phyloP scores from a whole-genome alignment of 2,113 vertebrate species.

The Chlorodrepanis virens region DNA sequence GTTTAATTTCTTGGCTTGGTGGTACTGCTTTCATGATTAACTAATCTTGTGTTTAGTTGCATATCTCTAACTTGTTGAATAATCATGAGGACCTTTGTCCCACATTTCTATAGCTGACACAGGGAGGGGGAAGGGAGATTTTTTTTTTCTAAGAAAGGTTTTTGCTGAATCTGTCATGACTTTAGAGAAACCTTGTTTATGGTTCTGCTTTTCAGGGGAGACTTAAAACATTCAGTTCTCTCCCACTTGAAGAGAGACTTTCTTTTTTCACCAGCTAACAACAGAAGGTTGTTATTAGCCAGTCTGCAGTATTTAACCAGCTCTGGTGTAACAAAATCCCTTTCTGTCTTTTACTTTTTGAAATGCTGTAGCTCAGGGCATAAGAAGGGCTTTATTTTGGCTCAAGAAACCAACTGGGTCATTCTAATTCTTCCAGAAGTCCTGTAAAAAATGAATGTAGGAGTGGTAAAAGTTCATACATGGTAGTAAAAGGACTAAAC shows the following conservation, averaged over 20 bases:
- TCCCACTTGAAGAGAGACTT: neutral
- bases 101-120: neutral
- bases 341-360: neutral
- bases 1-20: constrained; percentile 13
- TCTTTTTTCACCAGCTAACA: neutral
- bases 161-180: neutral
- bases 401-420: neutral
- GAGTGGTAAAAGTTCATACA: neutral
- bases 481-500: neutral
- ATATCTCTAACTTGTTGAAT: constrained; percentile 15
- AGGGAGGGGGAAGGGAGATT: neutral
- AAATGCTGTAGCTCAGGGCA: neutral
- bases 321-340: neutral
- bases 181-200: neutral
- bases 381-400: neutral
- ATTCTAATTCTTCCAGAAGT: neutral
- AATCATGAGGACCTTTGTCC: constrained; percentile 60
- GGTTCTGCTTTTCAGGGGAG: neutral
- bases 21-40: constrained; percentile 14
- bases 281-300: neutral
- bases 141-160: neutral
- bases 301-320: neutral
- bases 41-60: constrained; percentile 9
- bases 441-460: neutral
- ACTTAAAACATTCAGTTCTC: neutral